These are phyloP conservation scores for Heteromyza rotundicornis DNA, from an alignment of 2,888 invertebrate genomes.

Conservation along the genomic window DNA sequence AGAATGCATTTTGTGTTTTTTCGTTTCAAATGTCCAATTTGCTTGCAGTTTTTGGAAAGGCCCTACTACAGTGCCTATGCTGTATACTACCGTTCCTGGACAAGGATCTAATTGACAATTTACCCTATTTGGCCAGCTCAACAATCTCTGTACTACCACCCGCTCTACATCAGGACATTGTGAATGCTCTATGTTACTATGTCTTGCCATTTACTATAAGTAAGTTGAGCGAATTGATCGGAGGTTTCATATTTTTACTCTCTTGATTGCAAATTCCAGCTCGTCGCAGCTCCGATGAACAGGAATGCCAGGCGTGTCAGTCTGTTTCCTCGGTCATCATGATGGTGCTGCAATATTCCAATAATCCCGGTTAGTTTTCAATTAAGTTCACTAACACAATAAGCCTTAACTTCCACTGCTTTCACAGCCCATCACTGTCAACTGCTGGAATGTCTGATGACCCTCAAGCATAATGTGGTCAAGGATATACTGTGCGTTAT, in stretches of 20 bases:
- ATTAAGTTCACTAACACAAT: neutral
- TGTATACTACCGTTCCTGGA: constrained; percentile 96
- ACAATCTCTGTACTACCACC: constrained; percentile 91
- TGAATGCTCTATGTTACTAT: constrained; percentile 93
- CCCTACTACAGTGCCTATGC: constrained; percentile 90
- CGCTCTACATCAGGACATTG: constrained; percentile 90
- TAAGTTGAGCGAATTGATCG: too few species aligned
- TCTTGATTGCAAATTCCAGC: constrained; percentile 63
- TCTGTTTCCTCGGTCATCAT: constrained; percentile 93
- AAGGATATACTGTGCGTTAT: constrained; percentile 95
- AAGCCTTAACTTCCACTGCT: neutral
- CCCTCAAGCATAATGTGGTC: constrained; percentile 86
- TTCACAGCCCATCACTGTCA: constrained; percentile 90
- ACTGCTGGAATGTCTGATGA: constrained; percentile 94
- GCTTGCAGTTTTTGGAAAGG: constrained; percentile 85
- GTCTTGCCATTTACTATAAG: constrained; percentile 95
- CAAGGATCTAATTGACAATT: constrained; percentile 92
- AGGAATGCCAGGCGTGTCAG: constrained; percentile 81
- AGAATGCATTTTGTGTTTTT: too few species aligned
- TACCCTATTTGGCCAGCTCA: constrained; percentile 93
- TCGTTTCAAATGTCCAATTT: neutral
- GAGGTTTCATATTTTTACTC: too few species aligned
- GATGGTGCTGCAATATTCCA: constrained; percentile 97
- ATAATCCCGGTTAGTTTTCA: constrained; percentile 76
- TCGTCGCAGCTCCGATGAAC: constrained; percentile 73